phyloP scores from a whole-genome alignment of 2,797 vertebrate species.

The Clarias laeviceps region DNA sequence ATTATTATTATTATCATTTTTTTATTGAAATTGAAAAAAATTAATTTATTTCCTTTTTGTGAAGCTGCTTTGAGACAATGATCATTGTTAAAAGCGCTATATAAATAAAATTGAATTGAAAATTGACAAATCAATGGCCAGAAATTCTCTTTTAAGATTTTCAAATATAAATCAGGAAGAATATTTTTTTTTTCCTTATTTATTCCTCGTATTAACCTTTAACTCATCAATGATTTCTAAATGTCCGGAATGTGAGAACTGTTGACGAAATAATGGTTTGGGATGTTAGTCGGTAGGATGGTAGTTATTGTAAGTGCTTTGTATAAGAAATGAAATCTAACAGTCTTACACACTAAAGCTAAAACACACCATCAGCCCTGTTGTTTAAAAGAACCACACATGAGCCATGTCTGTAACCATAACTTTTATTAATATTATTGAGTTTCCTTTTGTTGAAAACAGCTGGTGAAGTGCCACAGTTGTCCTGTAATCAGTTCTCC shows the following conservation, averaged over 20 bases:
- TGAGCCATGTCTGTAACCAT: background rate
- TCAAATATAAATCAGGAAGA: too few species aligned
- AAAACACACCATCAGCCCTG: background rate
- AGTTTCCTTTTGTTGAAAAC: slow-evolving; percentile 15
- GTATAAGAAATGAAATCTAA: background rate
- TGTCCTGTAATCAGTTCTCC: background rate
- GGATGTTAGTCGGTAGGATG: background rate
- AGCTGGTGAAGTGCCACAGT: slow-evolving; percentile 9
- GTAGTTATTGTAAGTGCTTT: background rate
- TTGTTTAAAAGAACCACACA: background rate
- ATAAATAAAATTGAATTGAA: too few species aligned
- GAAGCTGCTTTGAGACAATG: too few species aligned
- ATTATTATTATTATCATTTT: too few species aligned
- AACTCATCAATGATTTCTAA: background rate
- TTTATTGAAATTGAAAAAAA: too few species aligned
- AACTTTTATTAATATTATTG: background rate
- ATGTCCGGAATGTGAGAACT: background rate
- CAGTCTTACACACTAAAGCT: background rate
- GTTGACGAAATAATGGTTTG: background rate
- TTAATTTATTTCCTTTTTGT: too few species aligned
- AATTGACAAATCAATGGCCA: too few species aligned
- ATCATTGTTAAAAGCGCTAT: too few species aligned
- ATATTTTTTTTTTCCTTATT: too few species aligned
- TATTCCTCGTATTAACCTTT: background rate
- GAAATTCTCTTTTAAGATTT: too few species aligned